Percentiles rank a stretch among this genome's conserved stretches.
phyloP scores from a whole-genome alignment of 1,140 invertebrate genomes.

The Philotrypesis tridentata region DNA sequence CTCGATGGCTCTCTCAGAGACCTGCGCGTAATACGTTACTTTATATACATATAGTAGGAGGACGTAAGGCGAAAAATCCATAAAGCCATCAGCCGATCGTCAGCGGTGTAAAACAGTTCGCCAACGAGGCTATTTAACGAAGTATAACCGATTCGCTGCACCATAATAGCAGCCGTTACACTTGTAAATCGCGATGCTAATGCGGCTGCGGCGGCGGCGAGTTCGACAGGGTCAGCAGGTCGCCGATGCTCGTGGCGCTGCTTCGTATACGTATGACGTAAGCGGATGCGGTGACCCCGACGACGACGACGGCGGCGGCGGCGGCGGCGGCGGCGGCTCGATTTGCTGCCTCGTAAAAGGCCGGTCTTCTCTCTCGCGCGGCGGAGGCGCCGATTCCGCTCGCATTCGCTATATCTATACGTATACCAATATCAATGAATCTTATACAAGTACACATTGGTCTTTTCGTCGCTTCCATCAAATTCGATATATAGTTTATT shows the following conservation, averaged over 20 bases:
- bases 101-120: no score
- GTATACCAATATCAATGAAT: no score
- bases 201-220: constrained; percentile 51
- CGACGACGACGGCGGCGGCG: constrained; percentile 24
- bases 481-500: no score
- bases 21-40: no score
- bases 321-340: no score
- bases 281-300: constrained; percentile 69
- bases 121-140: neutral
- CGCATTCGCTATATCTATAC: neutral
- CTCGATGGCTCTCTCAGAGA: no score
- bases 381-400: neutral
- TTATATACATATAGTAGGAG: no score
- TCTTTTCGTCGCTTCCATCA: no score
- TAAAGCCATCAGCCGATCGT: no score
- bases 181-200: constrained; percentile 66
- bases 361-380: neutral
- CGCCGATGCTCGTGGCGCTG: constrained; percentile 48
- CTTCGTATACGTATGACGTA: constrained; percentile 66
- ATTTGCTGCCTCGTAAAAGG: neutral
- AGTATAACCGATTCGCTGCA: neutral
- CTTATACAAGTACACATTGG: no score
- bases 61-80: no score
- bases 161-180: constrained; percentile 42
- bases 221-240: constrained; percentile 67